A percentile compares a stretch with the other conserved stretches of the same genome.
Evolutionary conservation across 1,140 invertebrate genomes (phyloP).

Genomic region (Holcopasites calliopsidis): DNA sequence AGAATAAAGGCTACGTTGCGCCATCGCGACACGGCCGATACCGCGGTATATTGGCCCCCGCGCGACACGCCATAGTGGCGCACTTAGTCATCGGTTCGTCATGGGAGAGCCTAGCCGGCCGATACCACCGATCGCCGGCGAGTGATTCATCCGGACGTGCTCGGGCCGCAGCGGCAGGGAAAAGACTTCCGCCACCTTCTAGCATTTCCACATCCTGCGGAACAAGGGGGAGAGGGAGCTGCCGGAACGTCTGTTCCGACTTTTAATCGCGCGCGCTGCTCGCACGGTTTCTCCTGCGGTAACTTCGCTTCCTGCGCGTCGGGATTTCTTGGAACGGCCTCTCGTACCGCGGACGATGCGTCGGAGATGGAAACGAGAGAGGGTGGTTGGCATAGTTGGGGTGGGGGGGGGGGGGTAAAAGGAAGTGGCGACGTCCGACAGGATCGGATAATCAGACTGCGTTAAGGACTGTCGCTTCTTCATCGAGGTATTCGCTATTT

Average conservation of each 20-base stretch:
- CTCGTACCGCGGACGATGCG: neutral
- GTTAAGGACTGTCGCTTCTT: too few species aligned
- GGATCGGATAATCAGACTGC: constrained; percentile 2
- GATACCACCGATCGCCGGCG: constrained; percentile 19
- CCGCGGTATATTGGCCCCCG: constrained; percentile 37
- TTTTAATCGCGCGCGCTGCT: constrained; percentile 13
- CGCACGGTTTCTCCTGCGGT: neutral
- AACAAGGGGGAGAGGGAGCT: neutral
- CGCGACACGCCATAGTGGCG: constrained; percentile 41
- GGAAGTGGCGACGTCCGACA: neutral
- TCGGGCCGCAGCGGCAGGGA: constrained; percentile 17
- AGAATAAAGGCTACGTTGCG: constrained; percentile 54
- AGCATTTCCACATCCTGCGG: constrained; percentile 17
- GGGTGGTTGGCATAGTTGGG: neutral
- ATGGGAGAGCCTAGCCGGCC: constrained; percentile 56
- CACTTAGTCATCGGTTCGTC: constrained; percentile 66
- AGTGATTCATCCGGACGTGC: constrained; percentile 51
- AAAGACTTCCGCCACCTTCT: constrained; percentile 36
- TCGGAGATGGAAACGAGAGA: neutral
- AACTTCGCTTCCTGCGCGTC: neutral
- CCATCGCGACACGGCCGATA: constrained; percentile 51
- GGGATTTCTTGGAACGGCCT: neutral
- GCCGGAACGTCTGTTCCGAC: constrained; percentile 4
- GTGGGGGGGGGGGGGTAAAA: neutral
- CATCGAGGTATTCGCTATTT: too few species aligned